Evolutionary conservation across 2,113 vertebrate species (phyloP).

Genomic region (Australoheros scitulus): DNA sequence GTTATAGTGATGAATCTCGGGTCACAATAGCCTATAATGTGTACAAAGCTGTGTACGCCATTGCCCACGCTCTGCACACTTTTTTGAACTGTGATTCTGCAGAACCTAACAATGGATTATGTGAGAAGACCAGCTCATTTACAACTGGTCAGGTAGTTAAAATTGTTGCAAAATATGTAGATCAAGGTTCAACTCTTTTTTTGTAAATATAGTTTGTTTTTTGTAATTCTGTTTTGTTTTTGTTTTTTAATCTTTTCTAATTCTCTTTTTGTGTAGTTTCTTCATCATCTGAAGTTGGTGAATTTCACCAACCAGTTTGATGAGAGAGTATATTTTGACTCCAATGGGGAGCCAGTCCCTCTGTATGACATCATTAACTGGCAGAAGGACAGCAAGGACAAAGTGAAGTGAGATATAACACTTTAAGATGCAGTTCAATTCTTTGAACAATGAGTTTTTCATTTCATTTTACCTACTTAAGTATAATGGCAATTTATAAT

Average conservation of each 20-base stretch:
- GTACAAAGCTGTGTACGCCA: constrained; percentile 78
- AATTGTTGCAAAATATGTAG: background rate
- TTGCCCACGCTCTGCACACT: constrained; percentile 68
- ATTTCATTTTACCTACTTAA: too few relatives aligned
- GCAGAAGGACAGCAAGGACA: constrained; percentile 66
- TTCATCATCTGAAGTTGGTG: constrained; percentile 73
- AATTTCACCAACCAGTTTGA: constrained; percentile 78
- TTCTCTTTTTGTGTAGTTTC: constrained; percentile 58
- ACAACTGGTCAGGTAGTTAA: constrained; percentile 17
- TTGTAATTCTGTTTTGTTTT: too few relatives aligned
- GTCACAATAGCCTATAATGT: constrained; percentile 81
- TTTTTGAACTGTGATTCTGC: background rate
- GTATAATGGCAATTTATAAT: too few relatives aligned
- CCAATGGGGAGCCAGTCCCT: constrained; percentile 79
- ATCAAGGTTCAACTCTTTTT: background rate
- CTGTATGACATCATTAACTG: constrained; percentile 84
- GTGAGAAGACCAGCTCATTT: background rate
- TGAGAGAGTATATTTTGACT: constrained; percentile 79
- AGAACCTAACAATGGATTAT: background rate
- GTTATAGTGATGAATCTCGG: constrained; percentile 71
- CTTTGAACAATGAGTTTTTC: too few relatives aligned
- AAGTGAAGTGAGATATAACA: constrained; percentile 56
- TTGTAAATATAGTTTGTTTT: background rate
- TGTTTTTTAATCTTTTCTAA: background rate
- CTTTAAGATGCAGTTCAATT: background rate